Evolutionary conservation across 2,797 vertebrate species (phyloP), one percentile per base, ranked within the genome.

Genomic region (Onychomys leucogaster): DNA sequence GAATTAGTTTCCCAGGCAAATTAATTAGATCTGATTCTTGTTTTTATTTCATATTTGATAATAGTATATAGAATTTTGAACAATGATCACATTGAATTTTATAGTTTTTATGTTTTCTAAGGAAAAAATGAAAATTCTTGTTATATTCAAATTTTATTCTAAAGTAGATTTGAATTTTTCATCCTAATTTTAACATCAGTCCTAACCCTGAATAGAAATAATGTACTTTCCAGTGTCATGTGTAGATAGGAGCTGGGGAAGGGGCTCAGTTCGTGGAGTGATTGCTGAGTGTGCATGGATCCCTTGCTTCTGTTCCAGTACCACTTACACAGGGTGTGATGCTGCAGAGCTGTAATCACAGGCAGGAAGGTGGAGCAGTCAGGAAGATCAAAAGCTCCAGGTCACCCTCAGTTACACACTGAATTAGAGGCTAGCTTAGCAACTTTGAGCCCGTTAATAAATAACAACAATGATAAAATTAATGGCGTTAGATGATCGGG

Each of bases 1-100:
- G 27, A 57, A 77, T 46, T 32, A 77, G 12, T 23, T 80, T 91
- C 29, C 2, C 3, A 84, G 37, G 84, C 2, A 49, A 16, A 63
- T 7, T 55, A 92, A 90, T 29, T 90, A n/a, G 88, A 84, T 84
- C n/a, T 67, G 73, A 73, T 87, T 82, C 34, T 16, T 91, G 75
- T 29, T 76, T 71, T 61, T 57, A 69, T 55, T 5, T 89, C 46
- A 3, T 61, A 55, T 55, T 95, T 76, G 17, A 32, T 43, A 46
- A 43, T 76, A 88, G 4, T 63, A 27, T 46, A 6, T 88, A 71
- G 3, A 88, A 85, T 93, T 71, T 95, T 94, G 25, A 41, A 4
- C 6, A 89, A 1, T 46, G 63, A 46, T 78, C 7, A 2, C 14
- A 94, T 63, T 80, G 19, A 75, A 46, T 75, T 80, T 61, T 25